Percentiles rank a stretch among this genome's conserved stretches.
Conservation (phyloP, 2,888 invertebrate genomes). For the Lasioglossum zephyrum region DNA sequence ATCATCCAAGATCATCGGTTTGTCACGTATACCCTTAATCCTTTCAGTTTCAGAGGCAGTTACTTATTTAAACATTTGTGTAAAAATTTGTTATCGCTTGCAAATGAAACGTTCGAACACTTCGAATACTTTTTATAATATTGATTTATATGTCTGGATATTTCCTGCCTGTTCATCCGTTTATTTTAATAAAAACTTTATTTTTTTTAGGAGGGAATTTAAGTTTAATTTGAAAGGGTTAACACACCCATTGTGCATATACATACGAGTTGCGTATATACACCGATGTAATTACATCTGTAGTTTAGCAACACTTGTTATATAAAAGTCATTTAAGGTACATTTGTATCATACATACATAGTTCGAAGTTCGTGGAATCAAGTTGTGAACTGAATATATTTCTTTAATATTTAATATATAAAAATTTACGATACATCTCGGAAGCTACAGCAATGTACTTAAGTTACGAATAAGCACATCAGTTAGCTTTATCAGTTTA, state of each 20-base stretch:
- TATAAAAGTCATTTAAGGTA: slow-evolving; percentile 20
- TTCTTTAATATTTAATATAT: slow-evolving; percentile 34
- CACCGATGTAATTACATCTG: slow-evolving; percentile 39
- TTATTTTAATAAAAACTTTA: slow-evolving; percentile 36
- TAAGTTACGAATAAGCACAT: slow-evolving; percentile 14
- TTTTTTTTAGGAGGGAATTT: slow-evolving; percentile 29
- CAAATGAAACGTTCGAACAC: neutral
- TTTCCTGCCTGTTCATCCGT: slow-evolving; percentile 36
- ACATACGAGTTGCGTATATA: slow-evolving; percentile 21
- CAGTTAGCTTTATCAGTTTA: slow-evolving; percentile 38
- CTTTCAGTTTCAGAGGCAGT: neutral
- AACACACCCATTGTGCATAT: slow-evolving; percentile 13
- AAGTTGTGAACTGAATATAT: slow-evolving; percentile 31
- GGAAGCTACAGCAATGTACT: slow-evolving; percentile 25
- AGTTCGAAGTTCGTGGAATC: slow-evolving; percentile 19
- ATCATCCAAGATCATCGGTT: slow-evolving; percentile 16
- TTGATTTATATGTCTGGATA: slow-evolving; percentile 35
- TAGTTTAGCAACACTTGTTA: slow-evolving; percentile 46
- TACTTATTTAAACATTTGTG: neutral
- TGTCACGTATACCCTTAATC: neutral
- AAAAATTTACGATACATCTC: neutral
- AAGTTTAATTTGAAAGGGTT: slow-evolving; percentile 26
- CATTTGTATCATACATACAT: slow-evolving; percentile 21
- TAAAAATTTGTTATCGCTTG: neutral
- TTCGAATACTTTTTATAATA: slow-evolving; percentile 26